A percentile compares a stretch with the other conserved stretches of the same genome.
These are phyloP conservation scores for Ciconia boyciana DNA, from an alignment of 2,113 vertebrate species.

Conservation along the genomic window DNA sequence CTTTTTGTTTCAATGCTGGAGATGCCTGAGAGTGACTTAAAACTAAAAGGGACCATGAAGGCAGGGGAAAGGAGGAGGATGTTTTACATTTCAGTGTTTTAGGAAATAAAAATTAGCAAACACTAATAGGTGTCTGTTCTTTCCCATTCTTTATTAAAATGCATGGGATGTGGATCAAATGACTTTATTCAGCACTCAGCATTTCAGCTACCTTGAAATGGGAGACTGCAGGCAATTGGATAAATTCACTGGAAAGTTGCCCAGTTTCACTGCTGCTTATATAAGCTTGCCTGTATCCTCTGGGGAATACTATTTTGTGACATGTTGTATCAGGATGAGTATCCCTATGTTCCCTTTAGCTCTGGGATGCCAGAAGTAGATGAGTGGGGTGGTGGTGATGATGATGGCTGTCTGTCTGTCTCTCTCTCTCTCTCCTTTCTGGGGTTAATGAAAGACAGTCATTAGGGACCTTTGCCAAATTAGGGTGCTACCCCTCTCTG, in stretches of 20 bases:
- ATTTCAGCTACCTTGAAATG: conserved; percentile 48
- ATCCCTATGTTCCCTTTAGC: background rate
- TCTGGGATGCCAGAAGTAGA: background rate
- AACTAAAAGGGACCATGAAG: background rate
- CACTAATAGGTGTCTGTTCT: background rate
- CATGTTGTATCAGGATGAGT: background rate
- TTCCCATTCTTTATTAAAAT: conserved; percentile 27
- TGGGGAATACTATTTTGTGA: background rate
- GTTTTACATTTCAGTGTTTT: background rate
- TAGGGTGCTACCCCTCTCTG: background rate
- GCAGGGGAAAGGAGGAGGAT: background rate
- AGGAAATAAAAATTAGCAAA: conserved; percentile 42
- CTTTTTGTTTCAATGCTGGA: background rate
- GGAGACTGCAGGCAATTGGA: conserved; percentile 22
- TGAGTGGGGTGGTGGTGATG: background rate
- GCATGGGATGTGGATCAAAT: conserved; percentile 28
- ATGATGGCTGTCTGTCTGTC: background rate
- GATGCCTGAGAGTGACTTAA: background rate
- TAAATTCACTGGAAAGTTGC: conserved; percentile 8
- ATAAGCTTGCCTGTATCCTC: conserved; percentile 3
- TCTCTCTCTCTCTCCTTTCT: background rate
- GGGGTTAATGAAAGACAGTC: background rate
- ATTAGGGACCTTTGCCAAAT: background rate
- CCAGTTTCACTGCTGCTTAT: conserved; percentile 33
- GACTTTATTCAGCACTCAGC: background rate